Conservation (phyloP, 2,888 invertebrate species). For the Scaptomyza reducta region DNA sequence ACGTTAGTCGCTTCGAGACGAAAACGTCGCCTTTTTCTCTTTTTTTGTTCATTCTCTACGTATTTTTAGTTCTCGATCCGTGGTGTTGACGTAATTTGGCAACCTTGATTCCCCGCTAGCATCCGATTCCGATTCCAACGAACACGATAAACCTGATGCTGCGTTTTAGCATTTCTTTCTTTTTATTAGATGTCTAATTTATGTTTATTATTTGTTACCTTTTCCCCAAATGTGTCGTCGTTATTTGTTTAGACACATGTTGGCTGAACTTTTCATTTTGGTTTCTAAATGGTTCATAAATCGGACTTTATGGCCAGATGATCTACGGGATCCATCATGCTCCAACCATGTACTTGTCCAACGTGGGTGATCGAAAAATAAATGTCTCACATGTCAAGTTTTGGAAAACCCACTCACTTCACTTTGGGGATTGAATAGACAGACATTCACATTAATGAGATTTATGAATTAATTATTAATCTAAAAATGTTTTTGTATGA, state of each 20-base stretch:
- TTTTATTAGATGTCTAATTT: constrained; percentile 56
- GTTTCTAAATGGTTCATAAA: constrained; percentile 66
- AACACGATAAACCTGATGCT: constrained; percentile 46
- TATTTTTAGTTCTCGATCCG: constrained; percentile 72
- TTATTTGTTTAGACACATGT: constrained; percentile 67
- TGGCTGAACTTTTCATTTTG: constrained; percentile 41
- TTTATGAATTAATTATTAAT: neutral
- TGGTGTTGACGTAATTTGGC: constrained; percentile 74
- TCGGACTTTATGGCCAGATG: constrained; percentile 59
- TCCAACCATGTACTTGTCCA: constrained; percentile 41
- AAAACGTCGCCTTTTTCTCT: constrained; percentile 73
- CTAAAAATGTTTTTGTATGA: neutral
- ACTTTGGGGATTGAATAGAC: neutral
- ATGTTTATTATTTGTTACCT: constrained; percentile 76
- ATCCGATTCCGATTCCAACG: constrained; percentile 22
- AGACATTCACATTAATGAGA: constrained; percentile 1
- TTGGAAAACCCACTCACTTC: constrained; percentile 30
- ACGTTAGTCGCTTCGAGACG: constrained; percentile 32
- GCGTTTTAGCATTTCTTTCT: constrained; percentile 20
- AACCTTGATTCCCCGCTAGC: constrained; percentile 69
- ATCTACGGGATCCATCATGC: constrained; percentile 25
- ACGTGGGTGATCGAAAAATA: constrained; percentile 39
- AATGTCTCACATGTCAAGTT: constrained; percentile 56
- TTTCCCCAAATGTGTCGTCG: constrained; percentile 72
- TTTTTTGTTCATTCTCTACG: constrained; percentile 22